Conservation (phyloP, 2,113 vertebrate species). For the Gnathonemus echidnorhynchus region DNA sequence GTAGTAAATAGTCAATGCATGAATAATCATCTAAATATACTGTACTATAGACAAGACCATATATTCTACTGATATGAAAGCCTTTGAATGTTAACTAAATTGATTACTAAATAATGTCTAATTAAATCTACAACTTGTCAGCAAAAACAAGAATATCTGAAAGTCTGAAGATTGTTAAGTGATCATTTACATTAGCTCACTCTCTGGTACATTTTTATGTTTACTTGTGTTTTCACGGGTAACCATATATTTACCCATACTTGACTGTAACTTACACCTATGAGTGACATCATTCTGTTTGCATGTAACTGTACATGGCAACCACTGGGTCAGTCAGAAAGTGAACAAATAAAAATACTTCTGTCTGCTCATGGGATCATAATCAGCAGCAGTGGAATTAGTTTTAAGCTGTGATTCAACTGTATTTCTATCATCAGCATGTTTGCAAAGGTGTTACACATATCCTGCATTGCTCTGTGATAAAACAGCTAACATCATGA, state of each 20-base stretch:
- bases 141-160: not conserved
- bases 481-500: not conserved
- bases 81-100: not conserved
- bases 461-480: not conserved
- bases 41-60: not conserved
- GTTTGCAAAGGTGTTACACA: not conserved
- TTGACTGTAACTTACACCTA: not conserved
- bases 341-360: not conserved
- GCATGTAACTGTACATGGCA: not conserved
- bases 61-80: not conserved
- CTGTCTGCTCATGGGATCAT: not conserved
- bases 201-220: not conserved
- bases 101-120: not conserved
- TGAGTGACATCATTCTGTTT: not conserved
- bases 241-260: not conserved
- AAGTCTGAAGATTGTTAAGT: not conserved
- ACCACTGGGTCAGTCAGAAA: not conserved
- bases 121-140: not conserved
- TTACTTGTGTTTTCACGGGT: not conserved
- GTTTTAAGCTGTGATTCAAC: not conserved
- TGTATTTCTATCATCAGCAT: not conserved
- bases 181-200: not conserved
- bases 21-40: not conserved
- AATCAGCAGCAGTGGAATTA: not conserved
- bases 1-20: not conserved